Base-by-base conservation (phyloP, 2,797 vertebrate genomes). In the Characodon lateralis region DNA sequence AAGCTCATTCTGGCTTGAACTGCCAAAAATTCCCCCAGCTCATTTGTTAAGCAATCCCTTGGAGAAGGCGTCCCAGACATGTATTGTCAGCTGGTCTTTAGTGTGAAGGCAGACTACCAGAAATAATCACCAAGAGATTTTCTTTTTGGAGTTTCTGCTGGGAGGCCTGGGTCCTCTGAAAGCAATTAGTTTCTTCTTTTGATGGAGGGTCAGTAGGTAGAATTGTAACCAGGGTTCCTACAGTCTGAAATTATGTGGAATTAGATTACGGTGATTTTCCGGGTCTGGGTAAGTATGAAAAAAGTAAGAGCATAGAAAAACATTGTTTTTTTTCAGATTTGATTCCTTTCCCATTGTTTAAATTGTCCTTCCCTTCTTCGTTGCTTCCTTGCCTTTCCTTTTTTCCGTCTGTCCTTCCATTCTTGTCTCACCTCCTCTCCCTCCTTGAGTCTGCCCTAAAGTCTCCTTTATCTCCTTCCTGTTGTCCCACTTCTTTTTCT, bases 41-140 rank as follows among this genome's bases (percentile, higher is more conserved):
- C 83, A 81, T 93, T 90, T 88, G 80, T 72, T 77, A 76, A 82
- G 74, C 78, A 72, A 78, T 87, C 87, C 84, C 83, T 56, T 71
- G 1, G 82, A 81, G 83, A 87, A 86, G 84, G 81, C 73, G 79
- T 80, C 84, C 65, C 88, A 88, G 81, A 82, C 85, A 83, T 65
- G 35, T 87, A 85, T 86, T 89, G 86, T 92, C 82, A 82, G 72
- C 71, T 65, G 76, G 78, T 87, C 81, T 85, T 71, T n/a, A 18
- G 39, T 50, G 82, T 31, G 48, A 61, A 77, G 59, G 70, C 82
- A 73, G 73, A 22, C 63, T 72, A 83, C 61, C 71, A 59, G n/a
- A 76, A 63, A 59, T 83, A 88, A 88, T 87, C 79, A 77, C 66
- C 75, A 71, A 76, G 83, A 88, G 88, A 86, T 71, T 78, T 74